phyloP scores from a whole-genome alignment of 2,888 invertebrate genomes.

The Ashinkailepas kermadecensis region DNA sequence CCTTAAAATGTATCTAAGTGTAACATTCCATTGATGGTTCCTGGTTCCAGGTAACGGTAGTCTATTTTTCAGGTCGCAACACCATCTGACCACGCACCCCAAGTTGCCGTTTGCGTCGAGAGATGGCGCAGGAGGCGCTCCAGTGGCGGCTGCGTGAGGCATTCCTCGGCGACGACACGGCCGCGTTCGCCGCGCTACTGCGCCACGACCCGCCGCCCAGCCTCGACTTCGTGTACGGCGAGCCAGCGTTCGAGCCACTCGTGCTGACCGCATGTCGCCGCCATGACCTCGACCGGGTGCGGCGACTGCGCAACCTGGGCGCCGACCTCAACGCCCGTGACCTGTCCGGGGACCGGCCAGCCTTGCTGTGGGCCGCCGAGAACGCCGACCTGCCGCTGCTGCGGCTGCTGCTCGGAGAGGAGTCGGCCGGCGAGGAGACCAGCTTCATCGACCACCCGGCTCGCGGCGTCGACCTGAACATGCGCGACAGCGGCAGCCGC shows the following conservation, averaged over 20 bases:
- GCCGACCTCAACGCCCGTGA: constrained; percentile 55
- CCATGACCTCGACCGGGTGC: constrained; percentile 25
- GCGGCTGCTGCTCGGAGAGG: constrained; percentile 52
- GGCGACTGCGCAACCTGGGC: constrained; percentile 81
- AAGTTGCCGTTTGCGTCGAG: constrained; percentile 61
- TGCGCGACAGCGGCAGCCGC: background rate
- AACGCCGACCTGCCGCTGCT: constrained; percentile 75
- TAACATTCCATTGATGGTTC: too few species aligned
- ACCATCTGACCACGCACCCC: too few species aligned
- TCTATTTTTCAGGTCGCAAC: too few species aligned
- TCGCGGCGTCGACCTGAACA: background rate
- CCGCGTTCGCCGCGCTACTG: constrained; percentile 61
- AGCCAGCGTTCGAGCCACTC: constrained; percentile 66
- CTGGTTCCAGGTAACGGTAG: too few species aligned
- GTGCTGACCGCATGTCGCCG: background rate
- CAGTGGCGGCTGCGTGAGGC: constrained; percentile 75
- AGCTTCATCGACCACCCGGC: background rate
- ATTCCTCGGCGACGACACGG: constrained; percentile 90
- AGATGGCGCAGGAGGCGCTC: constrained; percentile 85
- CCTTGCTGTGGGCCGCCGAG: constrained; percentile 68
- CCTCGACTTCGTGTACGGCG: constrained; percentile 40
- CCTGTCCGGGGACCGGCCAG: constrained; percentile 13
- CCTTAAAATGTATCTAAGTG: too few species aligned
- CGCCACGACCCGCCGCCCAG: constrained; percentile 58
- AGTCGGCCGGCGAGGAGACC: background rate